These are phyloP conservation scores for Sepioteuthis lessoniana DNA, from an alignment of 2,888 invertebrate genomes.

Conservation along the genomic window DNA sequence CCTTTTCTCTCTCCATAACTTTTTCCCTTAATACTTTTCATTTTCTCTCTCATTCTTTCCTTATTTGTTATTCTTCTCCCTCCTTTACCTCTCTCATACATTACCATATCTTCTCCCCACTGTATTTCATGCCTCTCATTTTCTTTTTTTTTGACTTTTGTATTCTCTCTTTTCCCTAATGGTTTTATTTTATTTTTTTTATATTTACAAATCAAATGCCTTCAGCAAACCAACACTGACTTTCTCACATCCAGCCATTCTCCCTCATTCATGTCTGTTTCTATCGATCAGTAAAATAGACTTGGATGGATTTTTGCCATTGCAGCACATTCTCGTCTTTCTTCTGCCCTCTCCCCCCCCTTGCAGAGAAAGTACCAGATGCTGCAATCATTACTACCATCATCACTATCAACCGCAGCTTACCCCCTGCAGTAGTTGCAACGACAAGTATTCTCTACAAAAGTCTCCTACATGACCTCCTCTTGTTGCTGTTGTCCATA, in stretches of 20 bases:
- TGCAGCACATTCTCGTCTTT: neutral
- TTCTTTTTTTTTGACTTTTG: too few species aligned
- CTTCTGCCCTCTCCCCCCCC: neutral
- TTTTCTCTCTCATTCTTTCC: too few species aligned
- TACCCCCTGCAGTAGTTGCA: conserved; percentile 16
- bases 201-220: too few species aligned
- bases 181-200: too few species aligned
- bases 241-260: too few species aligned
- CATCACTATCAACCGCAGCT: neutral
- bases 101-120: neutral
- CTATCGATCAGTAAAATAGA: neutral
- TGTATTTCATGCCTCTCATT: neutral
- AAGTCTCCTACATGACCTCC: conserved; percentile 19
- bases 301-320: neutral
- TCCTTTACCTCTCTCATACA: too few species aligned
- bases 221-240: too few species aligned
- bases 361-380: conserved; percentile 1
- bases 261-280: neutral
- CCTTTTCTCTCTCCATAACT: too few species aligned
- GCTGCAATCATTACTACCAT: neutral
- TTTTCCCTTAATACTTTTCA: too few species aligned
- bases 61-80: too few species aligned
- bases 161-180: too few species aligned
- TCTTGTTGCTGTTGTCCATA: neutral
- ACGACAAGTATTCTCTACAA: neutral